Evolutionary conservation across 1,140 invertebrate genomes (phyloP).

Genomic region (Plutomurus gul): DNA sequence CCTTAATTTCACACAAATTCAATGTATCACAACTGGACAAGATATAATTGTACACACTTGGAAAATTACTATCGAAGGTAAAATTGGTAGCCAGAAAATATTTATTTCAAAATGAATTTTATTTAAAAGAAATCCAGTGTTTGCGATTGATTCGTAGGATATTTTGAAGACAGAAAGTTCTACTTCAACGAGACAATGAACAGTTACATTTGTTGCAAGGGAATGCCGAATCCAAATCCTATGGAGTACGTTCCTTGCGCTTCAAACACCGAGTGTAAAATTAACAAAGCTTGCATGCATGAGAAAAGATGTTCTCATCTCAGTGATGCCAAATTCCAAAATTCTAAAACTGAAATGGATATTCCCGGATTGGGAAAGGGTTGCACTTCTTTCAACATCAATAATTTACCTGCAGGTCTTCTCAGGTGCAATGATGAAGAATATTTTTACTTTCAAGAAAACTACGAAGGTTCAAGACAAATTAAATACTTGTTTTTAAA

Average conservation of each 20-base stretch:
- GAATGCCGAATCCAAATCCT: slow-evolving; percentile 29
- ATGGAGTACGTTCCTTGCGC: slow-evolving; percentile 40
- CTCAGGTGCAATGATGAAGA: slow-evolving; percentile 42
- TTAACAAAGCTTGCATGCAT: slow-evolving; percentile 34
- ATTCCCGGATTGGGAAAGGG: background rate
- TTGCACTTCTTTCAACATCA: slow-evolving; percentile 22
- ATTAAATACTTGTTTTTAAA: background rate
- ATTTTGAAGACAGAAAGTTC: slow-evolving; percentile 37
- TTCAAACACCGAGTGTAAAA: slow-evolving; percentile 41
- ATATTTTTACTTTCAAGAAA: slow-evolving; percentile 36
- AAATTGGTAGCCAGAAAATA: background rate
- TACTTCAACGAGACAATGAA: slow-evolving; percentile 26
- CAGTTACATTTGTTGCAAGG: slow-evolving; percentile 42
- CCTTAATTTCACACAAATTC: slow-evolving; percentile 35
- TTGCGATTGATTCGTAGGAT: background rate
- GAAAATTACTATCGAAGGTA: slow-evolving; percentile 18
- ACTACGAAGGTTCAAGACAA: slow-evolving; percentile 28
- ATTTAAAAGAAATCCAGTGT: background rate
- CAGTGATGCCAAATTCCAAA: background rate
- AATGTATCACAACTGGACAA: slow-evolving; percentile 22
- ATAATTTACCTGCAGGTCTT: slow-evolving; percentile 13
- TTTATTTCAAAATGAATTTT: background rate
- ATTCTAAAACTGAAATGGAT: slow-evolving; percentile 10
- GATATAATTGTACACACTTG: slow-evolving; percentile 23
- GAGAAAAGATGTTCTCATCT: slow-evolving; percentile 30